phyloP scores from a whole-genome alignment of 1,140 invertebrate genomes.

The Drosophila punjabiensis region DNA sequence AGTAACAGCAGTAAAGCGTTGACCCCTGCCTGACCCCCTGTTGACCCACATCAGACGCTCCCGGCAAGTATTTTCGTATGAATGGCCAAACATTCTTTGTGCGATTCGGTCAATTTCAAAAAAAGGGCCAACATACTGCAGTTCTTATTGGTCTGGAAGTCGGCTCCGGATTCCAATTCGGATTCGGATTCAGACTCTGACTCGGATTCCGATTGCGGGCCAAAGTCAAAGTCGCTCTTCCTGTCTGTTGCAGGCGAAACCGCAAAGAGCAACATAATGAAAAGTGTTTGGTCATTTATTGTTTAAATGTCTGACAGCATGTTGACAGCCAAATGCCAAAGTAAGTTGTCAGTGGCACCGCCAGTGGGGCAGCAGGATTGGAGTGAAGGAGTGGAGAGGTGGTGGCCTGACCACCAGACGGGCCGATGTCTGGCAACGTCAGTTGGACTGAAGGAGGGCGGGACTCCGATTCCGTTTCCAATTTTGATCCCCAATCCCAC shows the following conservation, averaged over 20 bases:
- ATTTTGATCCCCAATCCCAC: conserved; percentile 16
- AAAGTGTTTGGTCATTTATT: conserved; percentile 84
- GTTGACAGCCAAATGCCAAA: conserved; percentile 83
- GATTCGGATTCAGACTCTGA: conserved; percentile 8
- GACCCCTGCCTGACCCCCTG: conserved; percentile 55
- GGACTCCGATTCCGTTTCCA: conserved; percentile 25
- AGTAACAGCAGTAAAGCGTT: conserved; percentile 81
- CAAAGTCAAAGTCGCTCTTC: conserved; percentile 40
- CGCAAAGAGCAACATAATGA: conserved; percentile 83
- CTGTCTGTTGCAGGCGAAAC: conserved; percentile 61
- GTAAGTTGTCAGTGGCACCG: conserved; percentile 74
- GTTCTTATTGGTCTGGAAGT: not conserved
- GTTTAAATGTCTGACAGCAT: conserved; percentile 82
- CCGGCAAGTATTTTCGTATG: conserved; percentile 46
- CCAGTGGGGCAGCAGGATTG: conserved; percentile 14
- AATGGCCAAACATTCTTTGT: conserved; percentile 51
- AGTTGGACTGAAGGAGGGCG: conserved; percentile 29
- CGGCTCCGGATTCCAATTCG: not conserved
- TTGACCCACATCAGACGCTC: conserved; percentile 70
- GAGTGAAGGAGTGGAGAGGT: not conserved
- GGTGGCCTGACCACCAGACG: conserved; percentile 24
- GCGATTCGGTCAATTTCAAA: conserved; percentile 39
- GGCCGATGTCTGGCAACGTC: conserved; percentile 37
- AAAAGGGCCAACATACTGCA: conserved; percentile 11
- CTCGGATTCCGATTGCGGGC: conserved; percentile 24